These are phyloP conservation scores for Pedetes capensis DNA, from an alignment of 2,113 vertebrate genomes.

Conservation along the genomic window DNA sequence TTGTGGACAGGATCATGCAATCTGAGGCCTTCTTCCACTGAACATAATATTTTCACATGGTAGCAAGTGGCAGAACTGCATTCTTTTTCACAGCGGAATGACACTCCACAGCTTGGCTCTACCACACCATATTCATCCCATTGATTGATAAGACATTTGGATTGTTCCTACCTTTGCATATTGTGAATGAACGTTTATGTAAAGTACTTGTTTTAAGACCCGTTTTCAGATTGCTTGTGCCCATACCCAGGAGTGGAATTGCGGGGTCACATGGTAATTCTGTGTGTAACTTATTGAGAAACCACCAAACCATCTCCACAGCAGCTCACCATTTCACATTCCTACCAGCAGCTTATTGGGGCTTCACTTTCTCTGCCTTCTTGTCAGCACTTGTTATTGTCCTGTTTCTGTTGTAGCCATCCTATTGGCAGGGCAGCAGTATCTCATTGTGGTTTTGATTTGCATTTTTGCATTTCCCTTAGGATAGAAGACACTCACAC, in stretches of 20 bases:
- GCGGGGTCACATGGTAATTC: fast-evolving
- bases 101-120: fast-evolving
- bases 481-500: fast-evolving
- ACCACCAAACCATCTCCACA: fast-evolving
- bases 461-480: fast-evolving
- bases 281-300: neutral
- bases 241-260: fast-evolving
- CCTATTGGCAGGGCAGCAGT: fast-evolving
- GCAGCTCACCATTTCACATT: fast-evolving
- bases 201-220: too few species aligned
- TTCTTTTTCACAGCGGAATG: fast-evolving
- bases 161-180: neutral
- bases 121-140: fast-evolving
- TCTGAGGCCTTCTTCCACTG: fast-evolving
- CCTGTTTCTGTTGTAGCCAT: neutral
- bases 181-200: too few species aligned
- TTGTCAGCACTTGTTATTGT: too few species aligned
- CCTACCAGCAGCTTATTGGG: fast-evolving
- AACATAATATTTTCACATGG: fast-evolving
- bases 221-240: fast-evolving
- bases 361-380: neutral
- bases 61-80: fast-evolving
- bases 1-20: fast-evolving
- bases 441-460: fast-evolving
- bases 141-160: too few species aligned